Evolutionary conservation across 2,113 vertebrate species (phyloP).

Genomic region (Echinops telfairi): DNA sequence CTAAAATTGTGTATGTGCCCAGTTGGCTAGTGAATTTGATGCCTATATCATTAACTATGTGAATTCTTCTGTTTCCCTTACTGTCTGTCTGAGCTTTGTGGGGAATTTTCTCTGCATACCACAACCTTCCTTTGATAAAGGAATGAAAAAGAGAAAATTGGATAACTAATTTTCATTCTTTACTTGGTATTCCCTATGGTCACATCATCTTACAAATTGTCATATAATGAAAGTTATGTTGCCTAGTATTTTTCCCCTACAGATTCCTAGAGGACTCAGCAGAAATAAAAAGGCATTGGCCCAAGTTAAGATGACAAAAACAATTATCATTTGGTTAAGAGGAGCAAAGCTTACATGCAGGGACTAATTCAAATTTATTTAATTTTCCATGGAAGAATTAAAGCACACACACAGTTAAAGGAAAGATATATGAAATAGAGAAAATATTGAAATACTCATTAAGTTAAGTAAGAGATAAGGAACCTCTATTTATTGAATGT

Average conservation of each 20-base stretch:
- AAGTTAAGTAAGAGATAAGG: neutral
- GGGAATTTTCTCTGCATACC: neutral
- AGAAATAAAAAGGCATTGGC: conserved; percentile 30
- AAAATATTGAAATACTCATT: conserved; percentile 29
- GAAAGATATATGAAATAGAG: neutral
- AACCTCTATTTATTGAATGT: neutral
- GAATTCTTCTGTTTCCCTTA: neutral
- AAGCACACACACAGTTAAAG: neutral
- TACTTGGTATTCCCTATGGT: neutral
- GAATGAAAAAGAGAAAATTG: neutral
- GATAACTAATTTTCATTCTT: neutral
- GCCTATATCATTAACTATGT: neutral
- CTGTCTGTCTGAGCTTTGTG: neutral
- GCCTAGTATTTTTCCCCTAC: neutral
- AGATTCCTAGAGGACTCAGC: neutral
- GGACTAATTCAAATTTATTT: conserved; percentile 41
- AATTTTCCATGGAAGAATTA: conserved; percentile 15
- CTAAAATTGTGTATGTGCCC: neutral
- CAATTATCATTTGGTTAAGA: conserved; percentile 18
- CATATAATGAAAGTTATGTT: neutral
- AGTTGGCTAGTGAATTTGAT: neutral
- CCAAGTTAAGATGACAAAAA: conserved; percentile 30
- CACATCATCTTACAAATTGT: neutral
- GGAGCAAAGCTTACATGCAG: conserved; percentile 41
- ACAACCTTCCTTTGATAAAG: conserved; percentile 22